Conservation (phyloP, 2,113 vertebrate genomes). For the Rostratula benghalensis region DNA sequence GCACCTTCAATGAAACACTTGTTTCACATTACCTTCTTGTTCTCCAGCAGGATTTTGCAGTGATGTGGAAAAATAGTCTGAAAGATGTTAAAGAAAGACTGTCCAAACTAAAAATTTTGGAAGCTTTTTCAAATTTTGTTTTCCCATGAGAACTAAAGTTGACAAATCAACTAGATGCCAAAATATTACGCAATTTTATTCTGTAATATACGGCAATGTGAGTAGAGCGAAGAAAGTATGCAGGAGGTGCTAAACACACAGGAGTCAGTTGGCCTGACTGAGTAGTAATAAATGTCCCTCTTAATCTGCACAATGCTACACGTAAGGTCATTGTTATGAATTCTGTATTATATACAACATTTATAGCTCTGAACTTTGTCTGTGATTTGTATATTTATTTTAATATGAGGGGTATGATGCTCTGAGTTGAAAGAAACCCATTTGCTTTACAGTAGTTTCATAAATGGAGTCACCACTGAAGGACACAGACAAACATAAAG, state of each 20-base stretch:
- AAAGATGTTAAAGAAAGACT: neutral
- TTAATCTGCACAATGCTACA: neutral
- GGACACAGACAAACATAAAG: neutral
- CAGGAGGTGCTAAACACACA: neutral
- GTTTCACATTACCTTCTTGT: neutral
- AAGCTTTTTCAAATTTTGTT: neutral
- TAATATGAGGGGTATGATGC: neutral
- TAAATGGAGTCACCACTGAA: neutral
- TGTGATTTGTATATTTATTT: neutral
- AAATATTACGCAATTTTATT: neutral
- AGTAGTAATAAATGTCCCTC: neutral
- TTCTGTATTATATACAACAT: neutral
- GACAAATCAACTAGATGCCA: neutral
- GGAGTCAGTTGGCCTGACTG: accelerated
- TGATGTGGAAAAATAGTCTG: neutral
- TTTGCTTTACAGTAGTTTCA: neutral
- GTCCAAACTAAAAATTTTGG: neutral
- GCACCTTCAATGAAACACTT: neutral
- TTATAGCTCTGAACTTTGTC: neutral
- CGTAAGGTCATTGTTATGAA: neutral
- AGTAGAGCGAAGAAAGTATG: neutral
- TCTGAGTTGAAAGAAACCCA: neutral
- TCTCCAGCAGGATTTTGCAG: neutral
- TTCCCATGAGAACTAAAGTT: neutral
- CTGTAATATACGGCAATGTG: neutral